Conservation (phyloP, 2,113 vertebrate genomes). For the Emydura subglobosa region DNA sequence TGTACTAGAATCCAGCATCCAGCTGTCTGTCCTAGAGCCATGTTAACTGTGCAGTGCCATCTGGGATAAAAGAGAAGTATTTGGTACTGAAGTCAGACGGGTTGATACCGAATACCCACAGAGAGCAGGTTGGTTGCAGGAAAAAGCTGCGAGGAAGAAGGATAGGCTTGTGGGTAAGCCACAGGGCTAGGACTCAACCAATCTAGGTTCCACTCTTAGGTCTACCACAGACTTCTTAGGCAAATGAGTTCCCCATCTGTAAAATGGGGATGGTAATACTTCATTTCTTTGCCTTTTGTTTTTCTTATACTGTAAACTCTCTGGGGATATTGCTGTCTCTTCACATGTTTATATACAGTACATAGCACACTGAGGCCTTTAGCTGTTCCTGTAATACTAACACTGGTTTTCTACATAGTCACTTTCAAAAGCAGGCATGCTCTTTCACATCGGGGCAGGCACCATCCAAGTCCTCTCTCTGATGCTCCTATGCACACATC, state of each 20-base stretch:
- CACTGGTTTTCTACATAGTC: background rate
- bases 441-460: background rate
- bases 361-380: background rate
- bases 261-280: background rate
- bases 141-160: background rate
- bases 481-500: accelerated
- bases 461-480: background rate
- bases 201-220: background rate
- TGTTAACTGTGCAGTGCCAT: background rate
- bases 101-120: background rate
- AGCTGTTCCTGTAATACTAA: background rate
- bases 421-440: background rate
- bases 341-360: background rate
- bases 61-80: background rate
- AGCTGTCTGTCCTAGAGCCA: background rate
- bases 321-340: background rate
- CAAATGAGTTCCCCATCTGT: background rate
- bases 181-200: background rate
- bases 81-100: accelerated
- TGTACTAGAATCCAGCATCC: accelerated
- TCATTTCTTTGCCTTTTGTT: background rate
- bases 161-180: background rate
- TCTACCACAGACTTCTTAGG: background rate
- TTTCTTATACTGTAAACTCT: background rate
- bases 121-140: background rate